phyloP scores from a whole-genome alignment of 2,113 vertebrate species.

The Xerus inauris region DNA sequence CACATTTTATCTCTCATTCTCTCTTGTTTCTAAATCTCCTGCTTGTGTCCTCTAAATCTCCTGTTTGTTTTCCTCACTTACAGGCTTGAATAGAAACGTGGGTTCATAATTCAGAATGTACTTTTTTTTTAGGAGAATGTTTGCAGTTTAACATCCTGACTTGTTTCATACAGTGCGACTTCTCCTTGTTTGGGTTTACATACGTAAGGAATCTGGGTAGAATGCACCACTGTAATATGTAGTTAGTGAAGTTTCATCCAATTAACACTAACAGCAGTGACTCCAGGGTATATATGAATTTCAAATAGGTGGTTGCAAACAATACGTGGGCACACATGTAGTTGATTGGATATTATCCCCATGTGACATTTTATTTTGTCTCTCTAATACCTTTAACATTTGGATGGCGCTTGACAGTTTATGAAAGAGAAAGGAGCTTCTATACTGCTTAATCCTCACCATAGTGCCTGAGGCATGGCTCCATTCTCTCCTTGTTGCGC shows the following conservation, averaged over 20 bases:
- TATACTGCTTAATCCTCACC: neutral
- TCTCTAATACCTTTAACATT: neutral
- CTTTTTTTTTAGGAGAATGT: neutral
- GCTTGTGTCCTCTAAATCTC: too few species aligned
- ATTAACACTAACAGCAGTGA: neutral
- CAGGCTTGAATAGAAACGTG: neutral
- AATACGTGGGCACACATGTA: accelerated
- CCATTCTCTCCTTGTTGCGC: accelerated
- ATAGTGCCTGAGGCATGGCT: accelerated
- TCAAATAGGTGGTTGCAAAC: neutral
- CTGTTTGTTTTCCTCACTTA: neutral
- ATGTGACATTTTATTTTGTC: neutral
- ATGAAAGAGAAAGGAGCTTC: neutral
- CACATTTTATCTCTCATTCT: constrained; percentile 8
- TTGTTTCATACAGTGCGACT: neutral
- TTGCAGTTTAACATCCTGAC: neutral
- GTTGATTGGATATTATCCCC: neutral
- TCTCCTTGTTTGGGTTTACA: too few species aligned
- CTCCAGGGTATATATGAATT: neutral
- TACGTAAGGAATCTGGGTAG: neutral
- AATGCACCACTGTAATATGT: accelerated
- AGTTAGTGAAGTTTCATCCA: neutral
- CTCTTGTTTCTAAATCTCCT: neutral
- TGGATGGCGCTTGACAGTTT: neutral
- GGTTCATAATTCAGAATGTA: neutral